Evolutionary conservation across 2,797 vertebrate species (phyloP), one percentile per base, ranked within the genome.

Genomic region (Tragopan temminckii): DNA sequence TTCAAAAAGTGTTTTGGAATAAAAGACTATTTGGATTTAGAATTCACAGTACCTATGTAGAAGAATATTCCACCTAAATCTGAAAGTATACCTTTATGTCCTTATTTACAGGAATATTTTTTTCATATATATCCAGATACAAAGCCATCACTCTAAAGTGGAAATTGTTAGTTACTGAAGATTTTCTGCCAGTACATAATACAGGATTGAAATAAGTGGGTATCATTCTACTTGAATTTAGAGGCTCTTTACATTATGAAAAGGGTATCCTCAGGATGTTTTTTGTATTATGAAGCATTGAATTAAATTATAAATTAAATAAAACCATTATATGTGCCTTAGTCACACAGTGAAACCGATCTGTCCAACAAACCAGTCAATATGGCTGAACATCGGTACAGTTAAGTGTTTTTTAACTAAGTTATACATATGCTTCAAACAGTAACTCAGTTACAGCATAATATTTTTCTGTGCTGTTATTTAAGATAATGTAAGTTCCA

Each of bases 351-450:
- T 89, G 69, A 91, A 94, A 88, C 62, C 63, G 24, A 66, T 95
- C 61, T 89, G 57, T 77, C 43, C 81, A 85, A 27, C 79, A 85
- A 83, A 66, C 81, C 76, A 88, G 79, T 83, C 91, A 92, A 33
- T 88, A 50, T 85, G 85, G 42, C 92, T 89, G 69, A 90, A 75
- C 66, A 50, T 24, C 62, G 85, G 29, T 92, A 62, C 66, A 78
- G 58, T 53, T 94, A 94, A 93, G 82, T 96, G 85, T 50, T 96
- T 96, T 94, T 72, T 94, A 96, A 92, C 76, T 55, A 75, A 91
- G 72, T 93, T 96, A 94, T 48, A 78, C 10, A 1, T 84, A 33
- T 21, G 31, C 83, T 96, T 93, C 31, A 40, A 88, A 62, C 52
- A 71, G 11, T 89, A 92, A 89, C 48, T 92, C n/a, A 74, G 59